Conservation (phyloP, 2,888 invertebrate species). For the Fissipunctia ypsillon region DNA sequence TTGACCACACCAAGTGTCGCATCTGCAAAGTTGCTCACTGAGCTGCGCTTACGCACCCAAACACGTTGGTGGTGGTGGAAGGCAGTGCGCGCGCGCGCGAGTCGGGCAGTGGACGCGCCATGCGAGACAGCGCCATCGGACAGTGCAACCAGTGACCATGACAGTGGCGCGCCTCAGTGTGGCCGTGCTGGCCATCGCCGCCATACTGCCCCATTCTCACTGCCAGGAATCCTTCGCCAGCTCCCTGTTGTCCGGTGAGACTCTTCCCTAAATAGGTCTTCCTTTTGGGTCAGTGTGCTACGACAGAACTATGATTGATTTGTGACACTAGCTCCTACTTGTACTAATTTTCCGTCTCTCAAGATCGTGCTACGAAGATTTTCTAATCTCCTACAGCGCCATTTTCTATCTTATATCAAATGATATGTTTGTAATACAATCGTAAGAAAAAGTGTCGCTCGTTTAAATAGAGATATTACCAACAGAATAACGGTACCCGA, state of each 20-base stretch:
- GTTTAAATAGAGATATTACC: conserved; percentile 53
- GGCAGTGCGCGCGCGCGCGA: conserved; percentile 77
- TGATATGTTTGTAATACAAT: conserved; percentile 23
- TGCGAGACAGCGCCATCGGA: conserved; percentile 73
- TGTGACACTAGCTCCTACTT: conserved; percentile 32
- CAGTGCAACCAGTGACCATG: conserved; percentile 75
- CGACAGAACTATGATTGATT: conserved; percentile 32
- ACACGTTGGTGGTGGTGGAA: conserved; percentile 82
- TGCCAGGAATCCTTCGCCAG: conserved; percentile 95
- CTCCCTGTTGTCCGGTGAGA: conserved; percentile 95
- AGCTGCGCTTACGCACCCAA: conserved; percentile 66
- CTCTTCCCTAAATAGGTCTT: conserved; percentile 43
- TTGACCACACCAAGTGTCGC: conserved; percentile 21
- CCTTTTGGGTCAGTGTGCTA: conserved; percentile 56
- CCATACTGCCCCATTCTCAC: conserved; percentile 71
- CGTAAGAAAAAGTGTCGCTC: conserved; percentile 24
- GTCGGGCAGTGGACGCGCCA: conserved; percentile 78
- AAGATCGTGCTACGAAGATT: conserved; percentile 30
- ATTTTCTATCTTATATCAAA: conserved; percentile 29
- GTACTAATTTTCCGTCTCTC: conserved; percentile 13
- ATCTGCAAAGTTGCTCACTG: conserved; percentile 58
- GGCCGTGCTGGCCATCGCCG: conserved; percentile 73
- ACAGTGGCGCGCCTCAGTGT: conserved; percentile 73
- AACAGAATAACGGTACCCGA: conserved; percentile 58
- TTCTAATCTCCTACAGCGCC: conserved; percentile 43